Conservation (phyloP, 1,140 invertebrate genomes). For the Helicoverpa armigera region DNA sequence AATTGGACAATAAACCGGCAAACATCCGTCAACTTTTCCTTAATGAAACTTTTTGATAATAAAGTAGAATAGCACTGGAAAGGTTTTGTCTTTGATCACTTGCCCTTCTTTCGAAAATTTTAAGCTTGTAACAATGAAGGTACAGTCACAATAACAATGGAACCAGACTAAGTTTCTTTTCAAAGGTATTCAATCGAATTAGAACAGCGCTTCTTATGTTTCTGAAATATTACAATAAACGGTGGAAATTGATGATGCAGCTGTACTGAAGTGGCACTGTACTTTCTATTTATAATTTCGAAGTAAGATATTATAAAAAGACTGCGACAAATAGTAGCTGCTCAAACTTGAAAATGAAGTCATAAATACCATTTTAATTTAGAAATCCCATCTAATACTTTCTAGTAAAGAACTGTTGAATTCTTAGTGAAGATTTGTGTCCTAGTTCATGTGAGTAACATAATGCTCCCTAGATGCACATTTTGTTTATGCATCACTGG, state of each 20-base stretch:
- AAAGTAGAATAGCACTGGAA: constrained; percentile 72
- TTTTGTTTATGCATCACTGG: constrained; percentile 33
- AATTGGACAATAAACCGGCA: constrained; percentile 79
- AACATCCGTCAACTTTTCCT: constrained; percentile 79
- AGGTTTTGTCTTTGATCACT: constrained; percentile 77
- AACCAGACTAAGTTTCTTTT: constrained; percentile 48
- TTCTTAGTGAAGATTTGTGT: constrained; percentile 32
- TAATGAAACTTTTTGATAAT: constrained; percentile 82
- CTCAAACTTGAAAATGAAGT: too few species aligned
- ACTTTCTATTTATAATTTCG: neutral
- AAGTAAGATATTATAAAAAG: too few species aligned
- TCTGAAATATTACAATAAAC: constrained; percentile 14
- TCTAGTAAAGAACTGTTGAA: constrained; percentile 6
- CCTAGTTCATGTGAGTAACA: constrained; percentile 17
- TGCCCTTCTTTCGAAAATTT: constrained; percentile 54
- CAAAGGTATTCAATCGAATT: constrained; percentile 33
- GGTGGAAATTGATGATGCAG: constrained; percentile 6
- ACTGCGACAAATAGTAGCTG: too few species aligned
- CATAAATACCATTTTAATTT: neutral
- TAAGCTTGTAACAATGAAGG: constrained; percentile 47
- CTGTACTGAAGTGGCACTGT: neutral
- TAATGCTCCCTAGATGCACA: constrained; percentile 34
- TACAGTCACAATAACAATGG: constrained; percentile 46
- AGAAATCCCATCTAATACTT: neutral
- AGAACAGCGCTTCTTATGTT: constrained; percentile 26